Conservation (phyloP, 1,140 invertebrate species). For the Pseudoatta argentina region DNA sequence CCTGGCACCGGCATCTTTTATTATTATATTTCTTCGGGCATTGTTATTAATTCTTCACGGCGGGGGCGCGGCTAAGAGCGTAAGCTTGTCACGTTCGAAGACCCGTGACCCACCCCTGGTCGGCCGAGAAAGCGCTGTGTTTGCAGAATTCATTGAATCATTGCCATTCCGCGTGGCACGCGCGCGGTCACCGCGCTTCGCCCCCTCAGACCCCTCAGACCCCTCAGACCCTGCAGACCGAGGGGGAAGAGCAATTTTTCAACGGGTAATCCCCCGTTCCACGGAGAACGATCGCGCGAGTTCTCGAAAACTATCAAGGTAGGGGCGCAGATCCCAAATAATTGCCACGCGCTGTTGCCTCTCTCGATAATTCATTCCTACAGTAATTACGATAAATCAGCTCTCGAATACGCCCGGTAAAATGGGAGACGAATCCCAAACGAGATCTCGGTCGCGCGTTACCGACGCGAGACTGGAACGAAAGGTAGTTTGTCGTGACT, state of each 20-base stretch:
- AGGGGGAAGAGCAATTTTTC: constrained; percentile 40
- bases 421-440: constrained; percentile 39
- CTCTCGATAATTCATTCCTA: constrained; percentile 47
- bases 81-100: constrained; percentile 80
- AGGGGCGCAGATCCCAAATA: background rate
- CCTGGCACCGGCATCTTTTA: constrained; percentile 55
- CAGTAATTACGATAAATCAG: constrained; percentile 52
- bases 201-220: background rate
- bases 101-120: constrained; percentile 73
- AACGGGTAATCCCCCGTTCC: constrained; percentile 45
- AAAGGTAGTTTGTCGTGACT: constrained; percentile 63
- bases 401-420: constrained; percentile 33
- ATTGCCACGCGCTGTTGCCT: constrained; percentile 25
- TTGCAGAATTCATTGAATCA: constrained; percentile 84
- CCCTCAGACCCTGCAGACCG: background rate
- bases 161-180: constrained; percentile 82
- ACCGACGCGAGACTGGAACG: constrained; percentile 55
- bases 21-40: constrained; percentile 71
- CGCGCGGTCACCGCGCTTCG: constrained; percentile 60
- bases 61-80: constrained; percentile 78
- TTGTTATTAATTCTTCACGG: constrained; percentile 81
- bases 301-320: background rate
- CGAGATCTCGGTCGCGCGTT: constrained; percentile 33
- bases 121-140: constrained; percentile 79
- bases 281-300: constrained; percentile 5